A percentile compares a stretch with the other conserved stretches of the same genome.
Evolutionary conservation across 1,140 invertebrate genomes (phyloP).

Genomic region (Dendroctonus ponderosae): DNA sequence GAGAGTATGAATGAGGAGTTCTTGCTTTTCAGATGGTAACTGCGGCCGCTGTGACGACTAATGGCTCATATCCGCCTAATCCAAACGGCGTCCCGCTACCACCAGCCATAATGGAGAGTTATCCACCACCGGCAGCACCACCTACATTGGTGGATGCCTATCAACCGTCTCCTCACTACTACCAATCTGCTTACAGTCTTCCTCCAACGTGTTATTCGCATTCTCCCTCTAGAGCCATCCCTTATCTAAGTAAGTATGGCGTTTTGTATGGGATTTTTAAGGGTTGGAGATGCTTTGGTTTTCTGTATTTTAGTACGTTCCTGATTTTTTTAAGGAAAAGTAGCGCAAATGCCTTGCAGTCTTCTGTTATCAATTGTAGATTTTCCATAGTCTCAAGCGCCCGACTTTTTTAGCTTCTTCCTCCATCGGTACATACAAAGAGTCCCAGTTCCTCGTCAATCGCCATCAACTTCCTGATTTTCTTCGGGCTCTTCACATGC

Average conservation of each 20-base stretch:
- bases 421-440: too few species aligned
- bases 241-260: conserved; percentile 61
- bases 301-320: too few species aligned
- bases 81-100: conserved; percentile 42
- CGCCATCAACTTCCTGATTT: too few species aligned
- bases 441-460: too few species aligned
- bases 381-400: too few species aligned
- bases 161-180: conserved; percentile 61
- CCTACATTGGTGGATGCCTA: conserved; percentile 53
- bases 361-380: too few species aligned
- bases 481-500: too few species aligned
- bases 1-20: not conserved
- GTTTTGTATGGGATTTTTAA: too few species aligned
- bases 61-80: conserved; percentile 41
- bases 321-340: too few species aligned
- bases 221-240: conserved; percentile 61
- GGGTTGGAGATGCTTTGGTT: too few species aligned
- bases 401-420: too few species aligned
- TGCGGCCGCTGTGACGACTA: conserved; percentile 47
- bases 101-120: conserved; percentile 52
- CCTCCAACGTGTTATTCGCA: conserved; percentile 67
- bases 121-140: conserved; percentile 55
- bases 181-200: conserved; percentile 65
- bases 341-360: too few species aligned
- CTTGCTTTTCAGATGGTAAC: conserved; percentile 40